These are phyloP conservation scores for Drosophila kanekoi DNA, from an alignment of 2,888 invertebrate species.

Conservation along the genomic window DNA sequence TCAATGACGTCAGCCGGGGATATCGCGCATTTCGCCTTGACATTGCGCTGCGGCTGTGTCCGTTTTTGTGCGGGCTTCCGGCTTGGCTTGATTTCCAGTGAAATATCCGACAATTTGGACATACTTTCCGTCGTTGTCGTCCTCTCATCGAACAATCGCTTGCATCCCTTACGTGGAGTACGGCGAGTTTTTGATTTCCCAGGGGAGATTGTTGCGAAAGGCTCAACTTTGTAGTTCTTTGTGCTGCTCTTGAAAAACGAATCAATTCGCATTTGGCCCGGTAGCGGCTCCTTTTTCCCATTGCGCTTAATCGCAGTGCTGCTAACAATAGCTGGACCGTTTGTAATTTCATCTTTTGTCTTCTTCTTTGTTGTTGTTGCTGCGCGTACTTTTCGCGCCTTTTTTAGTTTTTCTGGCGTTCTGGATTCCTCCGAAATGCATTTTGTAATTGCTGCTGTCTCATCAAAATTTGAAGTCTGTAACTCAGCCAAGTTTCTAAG, in stretches of 20 bases:
- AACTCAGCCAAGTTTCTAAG: conserved; percentile 56
- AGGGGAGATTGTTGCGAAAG: neutral
- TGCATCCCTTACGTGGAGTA: conserved; percentile 53
- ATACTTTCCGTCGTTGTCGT: conserved; percentile 8
- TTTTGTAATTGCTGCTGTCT: neutral
- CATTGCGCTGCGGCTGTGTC: conserved; percentile 22
- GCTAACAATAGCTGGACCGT: conserved; percentile 1
- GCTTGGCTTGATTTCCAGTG: neutral
- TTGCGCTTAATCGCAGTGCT: conserved; percentile 44
- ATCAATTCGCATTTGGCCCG: conserved; percentile 74
- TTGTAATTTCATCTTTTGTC: conserved; percentile 5
- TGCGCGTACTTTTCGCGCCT: conserved; percentile 35
- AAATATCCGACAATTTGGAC: neutral
- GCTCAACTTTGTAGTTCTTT: conserved; percentile 62
- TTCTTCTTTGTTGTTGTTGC: conserved; percentile 59
- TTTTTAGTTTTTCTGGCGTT: conserved; percentile 57
- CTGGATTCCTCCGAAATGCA: neutral
- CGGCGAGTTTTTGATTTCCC: conserved; percentile 10
- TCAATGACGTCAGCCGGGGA: conserved; percentile 51
- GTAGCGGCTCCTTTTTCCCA: conserved; percentile 59
- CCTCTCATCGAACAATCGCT: conserved; percentile 67
- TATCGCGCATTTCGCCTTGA: conserved; percentile 26
- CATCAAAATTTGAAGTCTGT: conserved; percentile 3
- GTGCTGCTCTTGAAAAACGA: conserved; percentile 70
- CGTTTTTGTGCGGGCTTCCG: conserved; percentile 15